Percentiles rank a stretch among this genome's conserved stretches.
phyloP scores from a whole-genome alignment of 92 coral and sea anemone genomes.

The Siderastrea siderea region DNA sequence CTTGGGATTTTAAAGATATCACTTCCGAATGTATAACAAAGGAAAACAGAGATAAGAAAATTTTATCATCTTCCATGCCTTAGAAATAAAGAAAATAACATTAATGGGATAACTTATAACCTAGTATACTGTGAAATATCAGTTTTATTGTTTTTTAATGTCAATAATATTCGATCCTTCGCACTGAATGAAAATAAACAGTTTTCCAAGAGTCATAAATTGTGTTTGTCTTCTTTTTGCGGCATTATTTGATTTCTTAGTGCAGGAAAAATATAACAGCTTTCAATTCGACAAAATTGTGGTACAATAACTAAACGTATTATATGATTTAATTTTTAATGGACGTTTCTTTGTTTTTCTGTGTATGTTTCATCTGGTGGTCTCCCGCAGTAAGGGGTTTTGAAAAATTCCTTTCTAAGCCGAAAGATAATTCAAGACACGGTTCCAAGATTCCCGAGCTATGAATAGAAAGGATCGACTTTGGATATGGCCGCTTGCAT shows the following conservation, averaged over 20 bases:
- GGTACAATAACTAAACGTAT: constrained; percentile 2
- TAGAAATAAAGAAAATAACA: neutral
- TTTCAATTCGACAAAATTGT: neutral
- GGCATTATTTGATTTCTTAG: neutral
- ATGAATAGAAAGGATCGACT: neutral
- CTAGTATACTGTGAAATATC: too few relatives aligned
- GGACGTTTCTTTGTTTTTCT: constrained; percentile 3
- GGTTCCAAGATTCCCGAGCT: neutral
- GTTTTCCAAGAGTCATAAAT: neutral
- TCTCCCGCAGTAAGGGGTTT: constrained; percentile 15
- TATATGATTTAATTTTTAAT: constrained; percentile 15
- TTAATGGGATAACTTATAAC: neutral
- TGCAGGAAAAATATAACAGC: too few relatives aligned
- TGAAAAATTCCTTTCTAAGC: neutral
- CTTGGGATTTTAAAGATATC: constrained; percentile 19
- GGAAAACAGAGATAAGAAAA: neutral
- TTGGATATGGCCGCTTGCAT: neutral
- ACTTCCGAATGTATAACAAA: neutral
- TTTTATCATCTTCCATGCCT: neutral
- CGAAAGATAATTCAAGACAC: constrained; percentile 19
- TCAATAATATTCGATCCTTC: neutral
- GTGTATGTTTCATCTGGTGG: constrained; percentile 14
- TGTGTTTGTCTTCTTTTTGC: neutral
- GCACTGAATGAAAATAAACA: neutral
- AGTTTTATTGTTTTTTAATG: neutral